Evolutionary conservation across 2,888 invertebrate genomes (phyloP).

Genomic region (Caradrina clavipalpis): DNA sequence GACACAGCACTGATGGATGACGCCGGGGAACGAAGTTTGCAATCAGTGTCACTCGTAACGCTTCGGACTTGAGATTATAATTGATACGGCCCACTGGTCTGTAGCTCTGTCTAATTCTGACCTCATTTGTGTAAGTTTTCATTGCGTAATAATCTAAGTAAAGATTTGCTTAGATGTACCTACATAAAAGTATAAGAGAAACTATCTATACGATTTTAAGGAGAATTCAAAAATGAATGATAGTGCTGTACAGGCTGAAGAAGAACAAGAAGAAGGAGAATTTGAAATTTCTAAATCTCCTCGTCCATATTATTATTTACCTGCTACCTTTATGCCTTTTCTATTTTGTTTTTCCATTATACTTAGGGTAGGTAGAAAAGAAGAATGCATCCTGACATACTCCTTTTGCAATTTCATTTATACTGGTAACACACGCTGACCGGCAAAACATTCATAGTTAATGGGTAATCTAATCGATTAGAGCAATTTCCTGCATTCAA

Average conservation of each 20-base stretch:
- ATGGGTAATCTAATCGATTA: slow-evolving; percentile 20
- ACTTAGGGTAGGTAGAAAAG: too few relatives aligned
- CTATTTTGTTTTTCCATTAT: too few relatives aligned
- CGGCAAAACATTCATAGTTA: slow-evolving; percentile 3
- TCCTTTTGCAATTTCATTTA: neutral
- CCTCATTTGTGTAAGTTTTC: slow-evolving; percentile 34
- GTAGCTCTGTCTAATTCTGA: slow-evolving; percentile 40
- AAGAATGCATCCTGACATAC: neutral
- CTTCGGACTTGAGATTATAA: slow-evolving; percentile 47
- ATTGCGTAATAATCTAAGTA: slow-evolving; percentile 17
- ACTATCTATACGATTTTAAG: neutral
- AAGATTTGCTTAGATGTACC: neutral
- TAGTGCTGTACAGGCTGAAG: too few relatives aligned
- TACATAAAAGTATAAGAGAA: neutral
- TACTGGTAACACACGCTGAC: neutral
- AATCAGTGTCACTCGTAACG: slow-evolving; percentile 62
- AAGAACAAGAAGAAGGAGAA: too few relatives aligned
- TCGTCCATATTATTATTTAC: too few relatives aligned
- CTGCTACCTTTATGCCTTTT: too few relatives aligned
- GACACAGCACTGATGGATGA: slow-evolving; percentile 64
- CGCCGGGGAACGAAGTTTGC: slow-evolving; percentile 34
- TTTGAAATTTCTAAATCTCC: neutral
- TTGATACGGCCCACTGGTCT: slow-evolving; percentile 55
- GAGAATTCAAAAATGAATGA: neutral
- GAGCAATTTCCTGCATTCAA: slow-evolving; percentile 15